These are phyloP conservation scores for Lasiurus cinereus DNA, from an alignment of 2,113 vertebrate genomes.

Conservation along the genomic window DNA sequence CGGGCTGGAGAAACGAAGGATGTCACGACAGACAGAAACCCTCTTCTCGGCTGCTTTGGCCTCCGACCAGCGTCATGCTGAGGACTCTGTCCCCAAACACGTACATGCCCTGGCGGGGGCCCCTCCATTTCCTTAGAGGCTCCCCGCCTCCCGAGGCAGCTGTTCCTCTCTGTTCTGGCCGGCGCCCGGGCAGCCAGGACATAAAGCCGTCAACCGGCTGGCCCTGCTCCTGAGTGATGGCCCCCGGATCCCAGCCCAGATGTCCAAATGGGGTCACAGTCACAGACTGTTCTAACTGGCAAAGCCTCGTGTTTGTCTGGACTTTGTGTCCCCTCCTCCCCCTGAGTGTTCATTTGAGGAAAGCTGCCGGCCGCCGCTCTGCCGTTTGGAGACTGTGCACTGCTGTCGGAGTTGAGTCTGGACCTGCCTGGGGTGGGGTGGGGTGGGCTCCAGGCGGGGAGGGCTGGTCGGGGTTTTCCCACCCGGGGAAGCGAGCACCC, in stretches of 20 bases:
- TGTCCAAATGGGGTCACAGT: neutral
- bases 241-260: neutral
- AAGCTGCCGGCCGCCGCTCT: neutral
- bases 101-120: neutral
- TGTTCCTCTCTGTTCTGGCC: neutral
- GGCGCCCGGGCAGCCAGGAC: too few relatives aligned
- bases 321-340: neutral
- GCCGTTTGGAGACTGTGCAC: neutral
- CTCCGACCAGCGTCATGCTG: neutral
- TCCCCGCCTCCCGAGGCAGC: neutral
- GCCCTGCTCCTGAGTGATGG: neutral
- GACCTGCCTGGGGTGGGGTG: neutral
- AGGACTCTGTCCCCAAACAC: neutral
- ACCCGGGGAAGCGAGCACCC: constrained; percentile 13
- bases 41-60: neutral
- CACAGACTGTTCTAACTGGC: neutral
- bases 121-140: neutral
- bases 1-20: neutral
- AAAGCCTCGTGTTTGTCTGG: neutral
- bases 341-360: neutral
- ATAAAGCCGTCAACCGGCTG: neutral
- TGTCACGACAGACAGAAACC: neutral
- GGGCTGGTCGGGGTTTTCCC: neutral
- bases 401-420: neutral
- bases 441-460: neutral